Base-by-base conservation (phyloP, 53 echinoderm and acorn worm species). In the Astropecten irregularis region DNA sequence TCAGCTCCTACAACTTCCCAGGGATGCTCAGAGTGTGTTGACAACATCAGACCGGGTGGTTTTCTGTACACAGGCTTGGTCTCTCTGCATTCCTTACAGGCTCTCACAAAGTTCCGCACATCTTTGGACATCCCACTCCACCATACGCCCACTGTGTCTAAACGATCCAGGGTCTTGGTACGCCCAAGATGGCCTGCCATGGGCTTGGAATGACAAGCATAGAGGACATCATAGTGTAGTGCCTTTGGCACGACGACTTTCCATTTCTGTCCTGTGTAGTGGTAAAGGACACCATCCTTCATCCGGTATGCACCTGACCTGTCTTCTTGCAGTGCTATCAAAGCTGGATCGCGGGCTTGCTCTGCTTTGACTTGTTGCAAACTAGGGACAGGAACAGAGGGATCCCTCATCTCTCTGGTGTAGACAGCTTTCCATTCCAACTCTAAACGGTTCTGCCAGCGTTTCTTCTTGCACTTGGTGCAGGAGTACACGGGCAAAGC, bases 101-200 rank as follows among this genome's bases (percentile, higher is more conserved):
- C 49, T 37, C 77, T 38, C 28, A 85, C 57, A 52, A 89, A 72
- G 9, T 19, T 49, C 18, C 73, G 73, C 31, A 62, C 73, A 35
- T 85, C 73, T 34, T 20, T 52, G 23, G 44, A 46, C 21, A 84
- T 66, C 28, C 50, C 47, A 18, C 48, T 60, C 85, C 85, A 73
- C 85, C 66, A 85, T 34, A 31, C 29, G 19, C 65, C 15, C 22
- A 67, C n/a, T 25, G n/a, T 27, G 38, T 77, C 79, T 42, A 87
- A 42, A 38, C 59, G 72, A 3, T 64, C 32, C 1, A 87, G 55
- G 26, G 91, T 91, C 66, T 91, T 91, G 26, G 68, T 57, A 27
- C 87, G 42, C 21, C 91, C 87, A 36, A 87, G 68, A 70, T 87
- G 87, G 19, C 83, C 87, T 20, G 73, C 73, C 3, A 63, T 83